Evolutionary conservation across 2,888 invertebrate genomes (phyloP).

Genomic region (Parasteatoda lunata): DNA sequence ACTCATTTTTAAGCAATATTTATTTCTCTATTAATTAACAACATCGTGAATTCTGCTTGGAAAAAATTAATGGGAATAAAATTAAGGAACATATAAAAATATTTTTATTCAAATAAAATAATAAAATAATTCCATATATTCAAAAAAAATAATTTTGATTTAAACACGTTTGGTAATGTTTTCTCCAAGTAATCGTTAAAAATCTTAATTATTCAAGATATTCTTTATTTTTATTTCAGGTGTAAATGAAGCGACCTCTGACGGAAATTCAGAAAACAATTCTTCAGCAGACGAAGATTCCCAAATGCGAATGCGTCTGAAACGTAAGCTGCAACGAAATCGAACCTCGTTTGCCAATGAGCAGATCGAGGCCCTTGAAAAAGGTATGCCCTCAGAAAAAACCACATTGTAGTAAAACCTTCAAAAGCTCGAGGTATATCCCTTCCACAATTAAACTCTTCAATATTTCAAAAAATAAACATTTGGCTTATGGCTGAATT

Average conservation of each 20-base stretch:
- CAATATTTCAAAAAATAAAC: neutral
- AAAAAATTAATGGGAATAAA: no score
- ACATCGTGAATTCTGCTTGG: no score
- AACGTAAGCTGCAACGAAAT: slow-evolving; percentile 76
- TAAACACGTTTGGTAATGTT: no score
- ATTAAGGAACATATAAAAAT: no score
- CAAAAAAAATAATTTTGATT: no score
- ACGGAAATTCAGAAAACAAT: slow-evolving; percentile 83
- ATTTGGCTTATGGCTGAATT: neutral
- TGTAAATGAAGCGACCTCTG: slow-evolving; percentile 83
- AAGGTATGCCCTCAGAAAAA: slow-evolving; percentile 73
- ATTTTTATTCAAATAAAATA: no score
- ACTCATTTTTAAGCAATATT: no score
- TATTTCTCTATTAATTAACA: no score
- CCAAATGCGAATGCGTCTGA: slow-evolving; percentile 70
- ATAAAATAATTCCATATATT: no score
- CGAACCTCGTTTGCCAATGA: slow-evolving; percentile 77
- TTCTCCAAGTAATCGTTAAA: no score
- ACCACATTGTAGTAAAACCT: slow-evolving; percentile 43
- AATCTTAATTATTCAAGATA: no score
- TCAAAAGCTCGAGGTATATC: slow-evolving; percentile 38
- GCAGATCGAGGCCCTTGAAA: slow-evolving; percentile 76
- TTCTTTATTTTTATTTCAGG: slow-evolving; percentile 28
- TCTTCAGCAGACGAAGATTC: slow-evolving; percentile 75
- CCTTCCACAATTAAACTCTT: neutral